These are phyloP conservation scores for Lasaia peninsularis DNA, from an alignment of 1,140 invertebrate genomes.

Conservation along the genomic window DNA sequence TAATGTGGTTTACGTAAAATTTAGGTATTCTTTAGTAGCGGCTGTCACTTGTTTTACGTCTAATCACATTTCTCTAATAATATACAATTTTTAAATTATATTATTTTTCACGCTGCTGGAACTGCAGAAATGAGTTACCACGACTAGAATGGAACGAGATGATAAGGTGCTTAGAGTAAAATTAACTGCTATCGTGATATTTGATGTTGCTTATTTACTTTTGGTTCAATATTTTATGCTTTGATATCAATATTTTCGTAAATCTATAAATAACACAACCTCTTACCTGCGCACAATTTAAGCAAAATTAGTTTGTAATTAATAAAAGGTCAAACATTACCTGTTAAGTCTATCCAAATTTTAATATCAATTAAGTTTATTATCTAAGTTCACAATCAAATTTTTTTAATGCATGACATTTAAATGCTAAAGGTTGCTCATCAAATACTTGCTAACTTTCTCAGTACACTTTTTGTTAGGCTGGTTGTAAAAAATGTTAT, in stretches of 20 bases:
- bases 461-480: background rate
- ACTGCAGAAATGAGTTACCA: constrained; percentile 54
- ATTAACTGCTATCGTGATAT: background rate
- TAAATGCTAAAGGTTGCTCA: background rate
- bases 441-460: background rate
- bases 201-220: constrained; percentile 2
- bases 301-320: background rate
- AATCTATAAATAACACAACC: constrained; percentile 13
- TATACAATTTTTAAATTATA: constrained; percentile 38
- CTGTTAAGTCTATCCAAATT: background rate
- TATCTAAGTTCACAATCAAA: background rate
- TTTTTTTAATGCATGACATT: background rate
- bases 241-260: constrained; percentile 4
- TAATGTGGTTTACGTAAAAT: constrained; percentile 13
- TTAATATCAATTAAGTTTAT: background rate
- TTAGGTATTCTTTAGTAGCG: constrained; percentile 33
- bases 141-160: constrained; percentile 72
- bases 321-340: background rate
- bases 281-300: constrained; percentile 7
- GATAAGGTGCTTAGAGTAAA: constrained; percentile 57
- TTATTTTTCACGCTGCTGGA: constrained; percentile 56
- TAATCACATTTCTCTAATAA: constrained; percentile 48
- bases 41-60: constrained; percentile 75
- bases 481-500: background rate
- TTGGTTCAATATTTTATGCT: constrained; percentile 1